Conservation (phyloP, 2,113 vertebrate genomes). For the Neopipo cinnamomea region DNA sequence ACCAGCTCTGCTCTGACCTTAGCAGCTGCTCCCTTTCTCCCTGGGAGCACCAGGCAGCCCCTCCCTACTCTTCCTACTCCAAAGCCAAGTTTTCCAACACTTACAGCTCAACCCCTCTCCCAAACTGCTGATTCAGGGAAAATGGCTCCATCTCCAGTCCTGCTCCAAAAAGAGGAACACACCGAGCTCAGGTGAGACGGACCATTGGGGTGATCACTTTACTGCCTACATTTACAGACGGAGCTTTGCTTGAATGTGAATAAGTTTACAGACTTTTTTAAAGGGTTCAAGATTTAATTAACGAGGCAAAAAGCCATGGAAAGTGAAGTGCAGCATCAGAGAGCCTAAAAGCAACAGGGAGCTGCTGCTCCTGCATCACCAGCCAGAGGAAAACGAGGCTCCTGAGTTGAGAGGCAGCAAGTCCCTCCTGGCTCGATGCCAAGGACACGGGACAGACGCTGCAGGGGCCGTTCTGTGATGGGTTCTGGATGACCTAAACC, state of each 20-base stretch:
- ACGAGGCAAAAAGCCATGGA: neutral
- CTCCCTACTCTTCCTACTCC: accelerated
- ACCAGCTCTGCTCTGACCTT: neutral
- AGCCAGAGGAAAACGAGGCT: neutral
- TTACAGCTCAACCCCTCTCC: accelerated
- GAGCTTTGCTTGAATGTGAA: neutral
- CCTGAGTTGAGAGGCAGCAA: neutral
- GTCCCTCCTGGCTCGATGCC: neutral
- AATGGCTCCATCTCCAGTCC: neutral
- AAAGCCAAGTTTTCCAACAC: neutral
- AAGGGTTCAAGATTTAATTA: neutral
- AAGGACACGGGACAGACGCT: accelerated
- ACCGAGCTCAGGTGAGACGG: accelerated
- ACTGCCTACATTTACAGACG: accelerated
- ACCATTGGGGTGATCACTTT: accelerated
- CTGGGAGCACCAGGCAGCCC: neutral
- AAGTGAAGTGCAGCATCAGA: accelerated
- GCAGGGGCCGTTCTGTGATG: neutral
- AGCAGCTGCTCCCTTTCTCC: neutral
- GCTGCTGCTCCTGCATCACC: neutral
- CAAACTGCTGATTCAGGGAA: neutral
- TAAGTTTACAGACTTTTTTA: neutral
- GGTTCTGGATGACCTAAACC: neutral
- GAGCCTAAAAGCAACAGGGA: neutral
- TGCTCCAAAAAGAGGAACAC: neutral